Conservation (phyloP, 2,113 vertebrate species). For the Triplophysa dalaica region DNA sequence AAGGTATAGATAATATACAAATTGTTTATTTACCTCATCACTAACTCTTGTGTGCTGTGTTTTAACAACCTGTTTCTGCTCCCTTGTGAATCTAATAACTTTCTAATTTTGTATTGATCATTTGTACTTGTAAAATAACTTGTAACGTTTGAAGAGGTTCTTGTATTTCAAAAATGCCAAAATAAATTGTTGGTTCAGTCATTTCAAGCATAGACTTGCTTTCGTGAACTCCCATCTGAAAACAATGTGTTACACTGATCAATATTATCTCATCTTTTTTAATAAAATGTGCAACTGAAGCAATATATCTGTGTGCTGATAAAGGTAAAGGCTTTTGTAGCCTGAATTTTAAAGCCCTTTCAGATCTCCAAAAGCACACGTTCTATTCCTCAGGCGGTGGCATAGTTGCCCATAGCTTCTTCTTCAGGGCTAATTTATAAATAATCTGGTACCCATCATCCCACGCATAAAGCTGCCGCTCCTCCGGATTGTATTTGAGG, state of each 20-base stretch:
- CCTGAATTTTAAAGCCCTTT: background rate
- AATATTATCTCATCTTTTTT: constrained; percentile 13
- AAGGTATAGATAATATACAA: constrained; percentile 43
- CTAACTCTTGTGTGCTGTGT: constrained; percentile 62
- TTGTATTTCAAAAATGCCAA: constrained; percentile 61
- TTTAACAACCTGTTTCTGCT: constrained; percentile 41
- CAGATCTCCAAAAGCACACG: background rate
- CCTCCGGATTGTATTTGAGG: constrained; percentile 90
- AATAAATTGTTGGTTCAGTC: constrained; percentile 62
- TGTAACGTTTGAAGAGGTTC: constrained; percentile 61
- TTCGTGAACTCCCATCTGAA: background rate
- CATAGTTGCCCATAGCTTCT: constrained; percentile 70
- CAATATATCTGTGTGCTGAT: background rate
- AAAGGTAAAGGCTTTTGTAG: background rate
- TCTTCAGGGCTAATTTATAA: constrained; percentile 89
- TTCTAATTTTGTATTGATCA: constrained; percentile 77
- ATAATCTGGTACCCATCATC: constrained; percentile 96
- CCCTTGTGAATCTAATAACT: constrained; percentile 66
- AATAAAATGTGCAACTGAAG: constrained; percentile 46
- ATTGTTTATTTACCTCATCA: constrained; percentile 21
- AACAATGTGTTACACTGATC: constrained; percentile 7
- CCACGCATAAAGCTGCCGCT: constrained; percentile 93
- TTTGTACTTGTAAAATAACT: constrained; percentile 79
- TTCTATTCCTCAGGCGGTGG: constrained; percentile 51
- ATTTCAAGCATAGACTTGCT: constrained; percentile 25